Evolutionary conservation across 2,113 vertebrate genomes (phyloP), one percentile per base, ranked within the genome.

Genomic region (Mobula hypostoma): DNA sequence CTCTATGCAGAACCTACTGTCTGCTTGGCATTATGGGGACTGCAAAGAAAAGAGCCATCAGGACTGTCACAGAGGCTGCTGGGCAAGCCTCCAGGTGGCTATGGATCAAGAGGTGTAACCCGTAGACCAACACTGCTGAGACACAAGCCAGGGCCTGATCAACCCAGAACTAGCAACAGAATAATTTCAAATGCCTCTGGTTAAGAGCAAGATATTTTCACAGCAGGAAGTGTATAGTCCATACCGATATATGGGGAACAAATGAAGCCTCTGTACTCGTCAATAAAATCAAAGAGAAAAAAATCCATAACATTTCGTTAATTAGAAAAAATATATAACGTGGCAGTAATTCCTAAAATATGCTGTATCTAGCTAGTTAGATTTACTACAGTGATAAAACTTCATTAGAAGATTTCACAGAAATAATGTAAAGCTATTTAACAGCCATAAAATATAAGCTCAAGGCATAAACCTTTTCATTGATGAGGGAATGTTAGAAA

Each of bases 341-440:
- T 66, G 29, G 63, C 12, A 66, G 6, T 14, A 29, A 32, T 66
- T 90, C 58, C 61, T 90, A 15, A 68, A 66, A 66, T 68, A 90
- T 90, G 61, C 32, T 63, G 32, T n/a, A 32, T 66, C 61, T 17
- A 90, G 61, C 66, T 88, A 63, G 85, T 88, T n/a, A n/a, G 85
- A 66, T 32, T 90, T 68, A n/a, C 14, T 17, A 66, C 85, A 32
- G 85, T 63, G 85, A 88, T 88, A 88, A 88, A 63, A 88, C 15
- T 90, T 68, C 17, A n/a, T 85, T 58, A 61, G 48, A n/a, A 90
- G 85, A n/a, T 88, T 17, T 66, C 61, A 32, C 32, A 88, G 61
- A 90, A 36, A 90, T 63, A 12, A n/a, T 19, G 63, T 90, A 63
- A 90, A 90, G 61, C 85, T 32, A 90, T 66, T 90, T 32, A 90